Base-by-base conservation (phyloP, 35 echinoderm and acorn worm genomes). In the Amphiura filiformis region DNA sequence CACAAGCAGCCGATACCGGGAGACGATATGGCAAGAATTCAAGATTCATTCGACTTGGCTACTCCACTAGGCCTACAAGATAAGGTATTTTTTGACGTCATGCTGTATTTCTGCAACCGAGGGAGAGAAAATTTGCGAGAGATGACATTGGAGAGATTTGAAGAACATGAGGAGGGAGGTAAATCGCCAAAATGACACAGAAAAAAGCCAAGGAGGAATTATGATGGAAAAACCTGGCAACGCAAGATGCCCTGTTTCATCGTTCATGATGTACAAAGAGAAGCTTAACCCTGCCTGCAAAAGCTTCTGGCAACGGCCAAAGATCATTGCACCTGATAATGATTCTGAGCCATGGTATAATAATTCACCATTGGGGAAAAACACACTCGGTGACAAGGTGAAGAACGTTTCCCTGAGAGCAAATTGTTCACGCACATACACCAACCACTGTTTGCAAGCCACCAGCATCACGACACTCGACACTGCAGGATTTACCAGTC, bases 231-330 rank as follows among this genome's bases (percentile, higher is more conserved):
- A 14, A 0, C 2, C 52, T 3, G 75, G 75, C 31, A 65, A 36
- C 28, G 38, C 82, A 79, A 23, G 36, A 38, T 91, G 82, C 40
- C 82, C 89, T 0, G 82, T 91, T 12, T 2, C 31, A 35, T 85
- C 82, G 1, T 85, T 86, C 37, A 22, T 20, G 11, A 0, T 34
- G 28, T 91, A 76, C 57, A 83, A 31, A 38, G 35, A 81, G 36
- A 34, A 38, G 34, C 82, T 91, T 30, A 86, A 85, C 56, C 61
- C 65, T 14, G 13, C 42, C 13, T 86, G 75, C 44, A 36, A 85
- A n/a, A 26, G 18, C 26, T 57, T 86, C 11, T 91, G 84, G 84
- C 90, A 92, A 56, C 90, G 84, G 22, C 90, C 90, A 30, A 92
- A 87, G 65, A 38, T n/a, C 11, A 82, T 32, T 57, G 36, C 7